phyloP scores from a whole-genome alignment of 1,140 invertebrate genomes.

The Trypoxylus dichotomus region DNA sequence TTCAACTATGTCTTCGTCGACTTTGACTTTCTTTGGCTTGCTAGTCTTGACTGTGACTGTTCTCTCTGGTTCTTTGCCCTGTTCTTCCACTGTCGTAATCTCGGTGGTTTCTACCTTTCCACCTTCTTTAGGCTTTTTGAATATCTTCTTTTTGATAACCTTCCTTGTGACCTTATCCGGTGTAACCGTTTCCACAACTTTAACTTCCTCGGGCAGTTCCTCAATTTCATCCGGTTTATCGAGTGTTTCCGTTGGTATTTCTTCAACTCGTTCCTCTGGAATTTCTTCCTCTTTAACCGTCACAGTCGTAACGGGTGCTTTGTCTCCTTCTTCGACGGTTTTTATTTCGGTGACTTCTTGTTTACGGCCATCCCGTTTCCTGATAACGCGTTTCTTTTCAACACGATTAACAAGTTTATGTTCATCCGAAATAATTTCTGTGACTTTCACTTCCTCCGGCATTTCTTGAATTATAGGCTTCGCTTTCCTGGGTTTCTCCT shows the following conservation, averaged over 20 bases:
- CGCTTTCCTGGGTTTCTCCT: constrained; percentile 37
- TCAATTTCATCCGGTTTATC: constrained; percentile 34
- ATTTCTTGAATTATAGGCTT: constrained; percentile 51
- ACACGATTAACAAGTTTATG: constrained; percentile 39
- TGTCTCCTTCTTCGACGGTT: constrained; percentile 50
- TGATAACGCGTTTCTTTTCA: constrained; percentile 39
- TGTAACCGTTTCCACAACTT: constrained; percentile 38
- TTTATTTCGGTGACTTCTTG: constrained; percentile 47
- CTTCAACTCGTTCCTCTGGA: not conserved
- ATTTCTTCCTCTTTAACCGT: constrained; percentile 48
- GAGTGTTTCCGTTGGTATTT: constrained; percentile 25
- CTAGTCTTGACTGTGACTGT: constrained; percentile 42
- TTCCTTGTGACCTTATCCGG: constrained; percentile 44
- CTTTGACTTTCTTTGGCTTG: constrained; percentile 32
- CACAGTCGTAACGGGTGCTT: constrained; percentile 47
- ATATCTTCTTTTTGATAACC: constrained; percentile 45
- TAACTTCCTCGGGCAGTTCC: constrained; percentile 31
- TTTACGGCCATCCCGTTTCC: constrained; percentile 37
- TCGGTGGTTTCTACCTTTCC: constrained; percentile 32
- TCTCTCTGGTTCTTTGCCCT: constrained; percentile 51
- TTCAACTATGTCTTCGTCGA: constrained; percentile 35
- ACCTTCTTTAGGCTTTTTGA: constrained; percentile 26
- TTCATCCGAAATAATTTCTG: constrained; percentile 22
- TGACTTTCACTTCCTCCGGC: constrained; percentile 42
- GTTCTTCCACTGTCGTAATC: constrained; percentile 53